Conservation (phyloP, 2,797 vertebrate species). For the Arrhamphus sclerolepis region DNA sequence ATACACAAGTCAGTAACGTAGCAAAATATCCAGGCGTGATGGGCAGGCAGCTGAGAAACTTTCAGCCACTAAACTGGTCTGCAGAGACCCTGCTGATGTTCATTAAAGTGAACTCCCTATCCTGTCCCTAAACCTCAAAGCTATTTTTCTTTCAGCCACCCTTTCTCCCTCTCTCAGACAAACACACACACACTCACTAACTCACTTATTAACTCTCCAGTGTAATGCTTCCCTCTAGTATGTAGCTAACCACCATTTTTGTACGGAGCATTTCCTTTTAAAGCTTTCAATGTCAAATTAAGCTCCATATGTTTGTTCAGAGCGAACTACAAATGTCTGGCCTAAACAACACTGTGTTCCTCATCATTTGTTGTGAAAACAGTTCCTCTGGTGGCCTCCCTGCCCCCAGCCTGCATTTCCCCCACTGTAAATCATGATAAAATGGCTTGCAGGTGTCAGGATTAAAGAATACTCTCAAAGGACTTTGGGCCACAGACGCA, state of each 20-base stretch:
- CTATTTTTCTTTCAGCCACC: constrained; percentile 78
- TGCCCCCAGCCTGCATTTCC: constrained; percentile 85
- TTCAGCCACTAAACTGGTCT: constrained; percentile 63
- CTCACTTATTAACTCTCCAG: constrained; percentile 15
- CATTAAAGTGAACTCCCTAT: constrained; percentile 81
- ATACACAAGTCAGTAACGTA: constrained; percentile 58
- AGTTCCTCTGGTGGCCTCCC: constrained; percentile 78
- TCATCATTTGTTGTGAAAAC: constrained; percentile 92
- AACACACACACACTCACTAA: constrained; percentile 20
- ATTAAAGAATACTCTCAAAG: constrained; percentile 92
- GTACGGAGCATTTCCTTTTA: constrained; percentile 72
- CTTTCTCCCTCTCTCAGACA: constrained; percentile 1
- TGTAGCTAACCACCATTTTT: constrained; percentile 60
- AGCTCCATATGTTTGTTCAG: constrained; percentile 83
- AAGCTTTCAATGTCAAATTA: constrained; percentile 79
- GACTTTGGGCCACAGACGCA: constrained; percentile 83
- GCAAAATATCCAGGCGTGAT: constrained; percentile 58
- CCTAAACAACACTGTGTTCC: constrained; percentile 89
- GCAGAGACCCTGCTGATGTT: constrained; percentile 76
- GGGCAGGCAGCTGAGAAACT: constrained; percentile 67
- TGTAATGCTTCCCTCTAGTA: constrained; percentile 28
- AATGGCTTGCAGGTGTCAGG: constrained; percentile 99
- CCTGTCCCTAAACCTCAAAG: constrained; percentile 82
- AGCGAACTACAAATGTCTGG: constrained; percentile 87
- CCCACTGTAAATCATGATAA: constrained; percentile 96